Evolutionary conservation across 2,797 vertebrate genomes (phyloP).

Genomic region (Propithecus perrieri): DNA sequence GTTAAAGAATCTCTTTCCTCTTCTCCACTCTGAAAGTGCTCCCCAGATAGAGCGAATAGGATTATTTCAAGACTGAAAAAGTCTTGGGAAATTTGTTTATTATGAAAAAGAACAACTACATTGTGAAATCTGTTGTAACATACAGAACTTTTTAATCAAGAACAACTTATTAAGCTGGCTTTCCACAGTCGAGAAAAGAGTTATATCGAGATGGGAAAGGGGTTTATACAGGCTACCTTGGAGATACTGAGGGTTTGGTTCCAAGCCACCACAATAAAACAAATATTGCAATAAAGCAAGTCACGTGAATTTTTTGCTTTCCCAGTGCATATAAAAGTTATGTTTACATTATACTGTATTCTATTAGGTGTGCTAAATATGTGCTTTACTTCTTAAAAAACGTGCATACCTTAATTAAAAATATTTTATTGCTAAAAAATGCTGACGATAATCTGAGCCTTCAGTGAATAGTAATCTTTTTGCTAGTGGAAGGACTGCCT

Average conservation of each 20-base stretch:
- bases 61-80: too few relatives aligned
- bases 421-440: not conserved
- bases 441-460: not conserved
- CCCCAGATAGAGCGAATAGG: too few relatives aligned
- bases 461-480: not conserved
- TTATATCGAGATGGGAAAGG: not conserved
- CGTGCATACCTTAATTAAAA: not conserved
- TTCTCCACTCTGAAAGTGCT: too few relatives aligned
- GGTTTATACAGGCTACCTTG: not conserved
- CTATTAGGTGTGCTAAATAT: not conserved
- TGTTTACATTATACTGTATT: not conserved
- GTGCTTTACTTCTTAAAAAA: not conserved
- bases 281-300: not conserved
- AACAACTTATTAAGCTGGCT: not conserved
- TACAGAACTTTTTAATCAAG: not conserved
- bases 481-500: not conserved
- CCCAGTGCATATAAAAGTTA: not conserved
- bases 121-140: not conserved
- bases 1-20: too few relatives aligned
- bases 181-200: constrained; percentile 19
- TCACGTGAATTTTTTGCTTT: not conserved
- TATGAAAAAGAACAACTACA: not conserved
- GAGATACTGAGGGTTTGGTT: not conserved
- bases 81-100: too few relatives aligned
- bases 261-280: not conserved